Evolutionary conservation across 2,888 invertebrate genomes (phyloP), one percentile per base, ranked within the genome.

Genomic region (Drosophila suboccidentalis): DNA sequence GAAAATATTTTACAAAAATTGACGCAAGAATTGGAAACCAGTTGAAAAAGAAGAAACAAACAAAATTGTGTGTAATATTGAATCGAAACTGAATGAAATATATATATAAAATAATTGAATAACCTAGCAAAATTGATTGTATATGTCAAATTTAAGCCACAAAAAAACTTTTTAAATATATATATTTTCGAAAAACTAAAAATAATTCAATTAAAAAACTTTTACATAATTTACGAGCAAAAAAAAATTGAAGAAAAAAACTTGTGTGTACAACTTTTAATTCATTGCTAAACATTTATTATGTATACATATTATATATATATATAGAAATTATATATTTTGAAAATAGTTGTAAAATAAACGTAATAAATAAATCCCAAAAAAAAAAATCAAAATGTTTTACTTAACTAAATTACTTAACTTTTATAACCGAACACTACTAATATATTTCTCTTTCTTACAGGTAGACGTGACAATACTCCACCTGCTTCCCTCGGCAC

Each of bases 371-470:
- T 60, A 78, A 74, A 75, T 55, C 15, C 69, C 61, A 68, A 75
- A 80, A 71, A 71, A 67, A 60, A 63, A 17, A 15, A 41, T 1
- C 19, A 19, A 22, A 26, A 11, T 73, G 57, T 69, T 64, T 72
- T 51, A 74, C 66, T 71, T 50, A 13, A 17, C 10, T 17, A 36
- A 39, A 6, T 19, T n/a, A 2, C 26, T 55, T 62, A 13, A 38
- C 3, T 13, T 19, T 11, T 11, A 10, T n/a, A 51, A 57, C 2
- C 36, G 47, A 61, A 50, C 67, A 54, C 46, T 77, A 89, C 89
- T 90, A 90, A 90, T 85, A 81, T 90, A 90, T 89, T 90, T 89
- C 58, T 90, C 90, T 90, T 71, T 80, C 36, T 78, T 73, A 32
- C 87, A 86, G 85, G 60, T 73, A 66, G 81, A 84, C 85, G 75